phyloP scores from a whole-genome alignment of 2,797 vertebrate species.

The Scleropages formosus region DNA sequence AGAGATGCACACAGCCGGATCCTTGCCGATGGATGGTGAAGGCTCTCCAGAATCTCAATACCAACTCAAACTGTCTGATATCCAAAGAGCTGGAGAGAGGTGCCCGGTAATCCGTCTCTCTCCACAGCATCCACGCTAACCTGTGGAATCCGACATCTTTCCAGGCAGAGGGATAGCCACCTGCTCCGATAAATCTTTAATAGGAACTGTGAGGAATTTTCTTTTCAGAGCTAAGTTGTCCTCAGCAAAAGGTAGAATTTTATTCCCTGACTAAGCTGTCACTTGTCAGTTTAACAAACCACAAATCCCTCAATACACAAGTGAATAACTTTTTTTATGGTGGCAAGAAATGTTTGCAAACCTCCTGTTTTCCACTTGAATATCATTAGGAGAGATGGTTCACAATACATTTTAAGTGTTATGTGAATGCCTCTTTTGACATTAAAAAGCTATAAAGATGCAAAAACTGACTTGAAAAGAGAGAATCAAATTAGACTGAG shows the following conservation, averaged over 20 bases:
- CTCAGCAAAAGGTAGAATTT: no score
- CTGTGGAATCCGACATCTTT: slow-evolving; percentile 64
- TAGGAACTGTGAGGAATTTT: background rate
- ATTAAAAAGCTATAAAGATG: no score
- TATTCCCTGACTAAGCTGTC: no score
- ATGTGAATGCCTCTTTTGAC: no score
- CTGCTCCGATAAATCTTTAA: background rate
- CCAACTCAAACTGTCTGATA: slow-evolving; percentile 8
- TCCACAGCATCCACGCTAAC: slow-evolving; percentile 67
- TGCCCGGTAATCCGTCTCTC: slow-evolving; percentile 44
- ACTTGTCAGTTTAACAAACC: background rate
- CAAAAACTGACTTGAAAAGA: no score
- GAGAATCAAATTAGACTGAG: no score
- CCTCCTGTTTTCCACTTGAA: no score
- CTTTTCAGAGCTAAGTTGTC: no score
- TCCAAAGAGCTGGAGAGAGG: slow-evolving; percentile 9
- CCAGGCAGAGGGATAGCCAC: slow-evolving; percentile 8
- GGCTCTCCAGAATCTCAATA: slow-evolving; percentile 3
- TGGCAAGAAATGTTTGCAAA: no score
- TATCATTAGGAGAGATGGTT: no score
- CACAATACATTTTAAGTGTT: no score
- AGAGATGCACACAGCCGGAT: background rate
- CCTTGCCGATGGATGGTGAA: background rate
- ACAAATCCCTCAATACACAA: background rate
- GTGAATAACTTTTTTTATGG: no score